Percentiles rank a stretch among this genome's conserved stretches.
Evolutionary conservation across 2,113 vertebrate species (phyloP).

Genomic region (Megalops atlanticus): DNA sequence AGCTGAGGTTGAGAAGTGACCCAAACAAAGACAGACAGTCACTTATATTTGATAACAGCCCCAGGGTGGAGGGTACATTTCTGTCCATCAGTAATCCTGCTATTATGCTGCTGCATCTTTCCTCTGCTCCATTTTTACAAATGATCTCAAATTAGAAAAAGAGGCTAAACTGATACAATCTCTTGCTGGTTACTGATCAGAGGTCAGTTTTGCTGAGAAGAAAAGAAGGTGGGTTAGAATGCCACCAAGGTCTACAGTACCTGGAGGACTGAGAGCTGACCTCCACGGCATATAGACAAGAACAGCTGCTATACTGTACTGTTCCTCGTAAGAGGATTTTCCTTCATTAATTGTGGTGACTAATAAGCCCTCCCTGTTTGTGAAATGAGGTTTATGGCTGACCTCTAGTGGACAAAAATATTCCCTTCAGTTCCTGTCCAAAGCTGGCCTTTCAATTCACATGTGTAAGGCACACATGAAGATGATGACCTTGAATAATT

Average conservation of each 20-base stretch:
- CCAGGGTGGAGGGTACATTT: background rate
- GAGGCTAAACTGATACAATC: background rate
- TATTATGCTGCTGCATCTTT: background rate
- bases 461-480: too few species aligned
- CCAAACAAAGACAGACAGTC: background rate
- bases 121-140: background rate
- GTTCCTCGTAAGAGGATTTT: background rate
- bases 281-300: background rate
- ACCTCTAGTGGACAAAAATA: constrained; percentile 23
- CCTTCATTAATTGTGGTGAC: background rate
- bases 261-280: background rate
- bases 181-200: background rate
- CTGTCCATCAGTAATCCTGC: background rate
- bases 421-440: too few species aligned
- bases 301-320: background rate
- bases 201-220: too few species aligned
- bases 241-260: background rate
- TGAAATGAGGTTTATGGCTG: background rate
- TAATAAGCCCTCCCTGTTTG: background rate
- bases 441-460: too few species aligned
- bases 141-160: background rate
- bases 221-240: background rate
- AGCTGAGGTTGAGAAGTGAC: background rate
- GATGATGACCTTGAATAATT: too few species aligned
- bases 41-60: background rate